Conservation (phyloP, 2,888 invertebrate species). For the Ephialtes manifestator region DNA sequence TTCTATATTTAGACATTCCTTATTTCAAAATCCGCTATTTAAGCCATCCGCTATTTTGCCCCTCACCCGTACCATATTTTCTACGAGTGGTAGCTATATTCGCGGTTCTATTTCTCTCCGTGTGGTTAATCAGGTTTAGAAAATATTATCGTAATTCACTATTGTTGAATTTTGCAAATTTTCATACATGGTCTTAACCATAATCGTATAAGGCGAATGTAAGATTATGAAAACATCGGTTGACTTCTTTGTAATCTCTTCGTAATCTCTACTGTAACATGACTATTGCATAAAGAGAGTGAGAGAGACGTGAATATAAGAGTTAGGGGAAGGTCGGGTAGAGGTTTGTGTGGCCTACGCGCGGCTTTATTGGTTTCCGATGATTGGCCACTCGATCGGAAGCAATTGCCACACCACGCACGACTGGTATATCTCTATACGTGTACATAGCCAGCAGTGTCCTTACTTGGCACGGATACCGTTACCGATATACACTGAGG, state of each 20-base stretch:
- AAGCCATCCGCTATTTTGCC: too few relatives aligned
- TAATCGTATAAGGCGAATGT: not conserved
- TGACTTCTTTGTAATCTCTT: constrained; percentile 20
- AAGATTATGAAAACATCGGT: not conserved
- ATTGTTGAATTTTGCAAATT: not conserved
- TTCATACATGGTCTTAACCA: not conserved
- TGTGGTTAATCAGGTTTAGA: too few relatives aligned
- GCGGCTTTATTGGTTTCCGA: constrained; percentile 81
- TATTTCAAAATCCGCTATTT: too few relatives aligned
- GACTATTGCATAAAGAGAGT: constrained; percentile 32
- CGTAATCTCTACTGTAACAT: constrained; percentile 9
- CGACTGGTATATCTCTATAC: constrained; percentile 49
- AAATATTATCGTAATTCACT: not conserved
- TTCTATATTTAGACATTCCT: too few relatives aligned
- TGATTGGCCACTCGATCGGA: constrained; percentile 82
- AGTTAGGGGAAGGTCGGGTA: constrained; percentile 52
- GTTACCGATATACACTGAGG: constrained; percentile 59
- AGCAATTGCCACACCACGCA: constrained; percentile 79
- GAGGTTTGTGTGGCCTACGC: constrained; percentile 69
- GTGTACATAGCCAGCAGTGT: constrained; percentile 43
- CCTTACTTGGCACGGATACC: constrained; percentile 65
- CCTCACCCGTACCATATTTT: too few relatives aligned
- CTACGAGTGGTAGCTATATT: too few relatives aligned
- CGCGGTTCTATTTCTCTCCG: too few relatives aligned
- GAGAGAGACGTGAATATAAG: constrained; percentile 28